Evolutionary conservation across 1,140 invertebrate species (phyloP), one percentile per base, ranked within the genome.

Genomic region (Paramacrobiotus metropolitanus): DNA sequence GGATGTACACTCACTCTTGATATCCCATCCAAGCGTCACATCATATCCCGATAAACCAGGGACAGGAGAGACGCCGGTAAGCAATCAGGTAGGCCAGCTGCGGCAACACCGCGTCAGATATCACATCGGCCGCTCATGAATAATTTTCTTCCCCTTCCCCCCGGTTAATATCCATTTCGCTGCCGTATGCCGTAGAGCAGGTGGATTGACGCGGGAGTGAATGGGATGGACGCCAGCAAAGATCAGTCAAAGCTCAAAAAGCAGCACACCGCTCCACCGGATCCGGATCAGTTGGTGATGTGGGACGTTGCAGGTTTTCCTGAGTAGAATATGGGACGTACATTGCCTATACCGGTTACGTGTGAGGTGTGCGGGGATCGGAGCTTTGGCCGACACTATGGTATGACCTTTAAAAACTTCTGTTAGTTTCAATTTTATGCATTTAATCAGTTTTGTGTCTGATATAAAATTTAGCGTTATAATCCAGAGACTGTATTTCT

Each of bases 311-410:
- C 9, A 40, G 9, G 9, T 40, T 40, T 40, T 15, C 9, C 34
- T 60, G 55, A 62, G 4, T 31, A 4, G 15, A 62, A 48, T 31
- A 66, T 67, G 69, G 83, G 83, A 62, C 74, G 83, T 68, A 81
- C 79, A 30, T 67, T 83, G 30, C 80, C 81, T 0, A 77, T 78
- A 4, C 80, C 81, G 15, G 81, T 83, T 0, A 67, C 78, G 3
- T 67, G 66, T 55, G 61, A 62, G 1, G 68, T 72, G 20, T 72
- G 71, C 62, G 71, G 71, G 18, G 71, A 72, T 63, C 69, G 68
- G 40, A 72, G 70, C n/a, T 72, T 68, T 60, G 71, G 71, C 21
- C 66, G 70, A 31, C 71, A 72, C 59, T 73, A 72, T 61, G 70
- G 70, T 31, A 15, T 24, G 15, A 15, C 48, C 15, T 20, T 55